Evolutionary conservation across 2,113 vertebrate species (phyloP).

Genomic region (Nanorana parkeri): DNA sequence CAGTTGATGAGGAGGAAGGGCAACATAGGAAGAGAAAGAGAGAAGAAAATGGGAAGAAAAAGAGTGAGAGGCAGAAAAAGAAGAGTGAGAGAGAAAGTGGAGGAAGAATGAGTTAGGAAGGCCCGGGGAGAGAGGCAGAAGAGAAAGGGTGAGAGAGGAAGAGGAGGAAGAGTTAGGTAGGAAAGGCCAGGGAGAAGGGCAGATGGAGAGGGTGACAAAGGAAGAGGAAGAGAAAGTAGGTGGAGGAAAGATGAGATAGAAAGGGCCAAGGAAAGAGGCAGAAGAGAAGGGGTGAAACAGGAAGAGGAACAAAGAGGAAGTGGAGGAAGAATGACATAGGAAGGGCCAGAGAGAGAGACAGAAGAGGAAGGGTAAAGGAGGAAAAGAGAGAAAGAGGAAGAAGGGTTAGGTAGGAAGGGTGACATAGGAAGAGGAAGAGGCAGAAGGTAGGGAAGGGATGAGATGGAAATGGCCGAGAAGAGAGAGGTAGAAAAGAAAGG

Average conservation of each 20-base stretch:
- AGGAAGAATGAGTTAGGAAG: background rate
- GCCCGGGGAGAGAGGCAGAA: background rate
- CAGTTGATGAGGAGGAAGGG: too few relatives aligned
- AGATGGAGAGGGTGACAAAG: background rate
- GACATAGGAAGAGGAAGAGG: background rate
- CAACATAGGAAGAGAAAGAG: background rate
- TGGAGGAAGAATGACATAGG: too few relatives aligned
- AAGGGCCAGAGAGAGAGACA: background rate
- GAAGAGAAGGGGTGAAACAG: background rate
- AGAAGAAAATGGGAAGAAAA: background rate
- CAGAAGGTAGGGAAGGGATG: too few relatives aligned
- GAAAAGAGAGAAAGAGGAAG: background rate
- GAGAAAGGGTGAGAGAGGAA: too few relatives aligned
- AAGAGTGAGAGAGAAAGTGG: too few relatives aligned
- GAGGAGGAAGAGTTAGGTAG: background rate
- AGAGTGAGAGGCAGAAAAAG: too few relatives aligned
- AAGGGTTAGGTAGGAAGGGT: background rate
- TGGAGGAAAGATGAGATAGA: background rate
- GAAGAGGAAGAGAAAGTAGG: background rate
- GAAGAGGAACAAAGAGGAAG: background rate
- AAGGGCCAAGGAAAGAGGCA: too few relatives aligned
- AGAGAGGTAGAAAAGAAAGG: too few relatives aligned
- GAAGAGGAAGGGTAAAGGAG: too few relatives aligned
- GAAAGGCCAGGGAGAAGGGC: background rate
- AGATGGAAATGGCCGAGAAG: background rate